phyloP scores from a whole-genome alignment of 2,113 vertebrate species.

The Varanus salvator region DNA sequence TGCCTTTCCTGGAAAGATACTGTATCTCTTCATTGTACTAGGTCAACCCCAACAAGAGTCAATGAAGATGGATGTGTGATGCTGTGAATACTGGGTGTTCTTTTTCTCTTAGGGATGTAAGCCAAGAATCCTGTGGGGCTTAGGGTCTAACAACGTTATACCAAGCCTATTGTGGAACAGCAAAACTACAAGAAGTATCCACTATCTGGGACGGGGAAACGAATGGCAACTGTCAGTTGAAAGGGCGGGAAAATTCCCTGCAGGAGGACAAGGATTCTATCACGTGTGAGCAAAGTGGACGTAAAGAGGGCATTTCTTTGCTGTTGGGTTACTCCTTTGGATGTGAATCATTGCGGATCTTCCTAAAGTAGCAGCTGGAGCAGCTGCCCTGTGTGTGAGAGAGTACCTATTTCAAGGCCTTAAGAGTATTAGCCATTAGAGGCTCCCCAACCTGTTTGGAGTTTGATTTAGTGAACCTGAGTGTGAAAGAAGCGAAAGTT shows the following conservation, averaged over 20 bases:
- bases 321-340: background rate
- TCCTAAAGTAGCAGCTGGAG: background rate
- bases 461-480: background rate
- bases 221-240: constrained; percentile 39
- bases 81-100: background rate
- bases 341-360: background rate
- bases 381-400: background rate
- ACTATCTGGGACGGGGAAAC: constrained; percentile 29
- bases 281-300: background rate
- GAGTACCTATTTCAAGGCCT: constrained; percentile 14
- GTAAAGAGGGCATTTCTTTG: background rate
- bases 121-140: background rate
- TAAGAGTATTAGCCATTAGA: constrained; percentile 5
- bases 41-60: constrained; percentile 6
- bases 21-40: constrained; percentile 33
- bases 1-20: constrained; percentile 39
- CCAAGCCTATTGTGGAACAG: constrained; percentile 9
- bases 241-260: constrained; percentile 36
- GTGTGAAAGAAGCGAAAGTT: background rate
- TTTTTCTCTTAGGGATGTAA: constrained; percentile 22
- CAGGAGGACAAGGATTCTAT: background rate
- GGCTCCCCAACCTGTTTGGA: background rate
- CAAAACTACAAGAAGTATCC: constrained; percentile 26
- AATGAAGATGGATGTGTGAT: background rate
- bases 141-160: background rate